Base-by-base conservation (phyloP, 2,888 invertebrate genomes). In the Xanthorhoe designata region DNA sequence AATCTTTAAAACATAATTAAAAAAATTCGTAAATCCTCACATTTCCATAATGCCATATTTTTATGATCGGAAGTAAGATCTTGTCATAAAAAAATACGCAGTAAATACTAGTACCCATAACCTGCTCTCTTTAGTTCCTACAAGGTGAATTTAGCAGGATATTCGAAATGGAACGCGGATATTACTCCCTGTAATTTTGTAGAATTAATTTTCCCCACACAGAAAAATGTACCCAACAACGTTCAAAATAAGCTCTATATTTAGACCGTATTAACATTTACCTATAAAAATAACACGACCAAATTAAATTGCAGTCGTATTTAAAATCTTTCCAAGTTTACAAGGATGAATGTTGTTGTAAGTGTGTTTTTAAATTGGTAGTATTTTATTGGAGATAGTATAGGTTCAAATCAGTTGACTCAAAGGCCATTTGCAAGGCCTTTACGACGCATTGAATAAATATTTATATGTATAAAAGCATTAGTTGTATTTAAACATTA, bases 351-450 rank as follows among this genome's bases (percentile, higher is more conserved):
- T 18, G 52, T 67, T 52, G 69, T 54, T 42, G 7, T 35, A 66
- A 57, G 42, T 24, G 65, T 53, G 65, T 52, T 57, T 45, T 42
- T 24, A 72, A 65, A 15, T 62, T 74, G 54, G 70, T 71, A 35
- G 13, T 59, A 19, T 55, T 69, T 69, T 58, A n/a, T 49, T 64
- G 71, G 85, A 81, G 84, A 87, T 82, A 86, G 86, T 87, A 83
- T 82, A 82, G 79, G 81, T 82, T 81, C 77, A 74, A 71, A 66
- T 66, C 68, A 62, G 72, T 75, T 81, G 81, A 80, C 77, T 77
- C 73, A 83, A 82, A 90, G 90, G 89, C 78, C 85, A 83, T 76
- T 74, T 15, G 77, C 86, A 87, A 89, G 88, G 87, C 56, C 66
- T 59, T 59, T 49, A 38, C 47, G 61, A 35, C 56, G 61, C 19